Percentiles rank a stretch among this genome's conserved stretches.
These are phyloP conservation scores for Ceryle rudis DNA, from an alignment of 2,797 vertebrate genomes.

Conservation along the genomic window DNA sequence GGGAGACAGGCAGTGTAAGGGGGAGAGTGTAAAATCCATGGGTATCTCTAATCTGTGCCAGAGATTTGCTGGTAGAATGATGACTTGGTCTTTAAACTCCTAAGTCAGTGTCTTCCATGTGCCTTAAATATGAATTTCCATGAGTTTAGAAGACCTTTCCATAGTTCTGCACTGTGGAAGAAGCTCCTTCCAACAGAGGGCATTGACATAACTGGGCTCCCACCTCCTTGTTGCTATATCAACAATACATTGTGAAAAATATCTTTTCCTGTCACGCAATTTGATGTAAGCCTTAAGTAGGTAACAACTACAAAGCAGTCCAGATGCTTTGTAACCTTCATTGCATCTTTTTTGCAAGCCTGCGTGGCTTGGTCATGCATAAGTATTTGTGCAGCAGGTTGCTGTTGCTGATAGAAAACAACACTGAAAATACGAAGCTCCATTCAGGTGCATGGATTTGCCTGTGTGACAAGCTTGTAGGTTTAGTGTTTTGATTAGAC, in stretches of 20 bases:
- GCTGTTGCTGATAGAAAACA: neutral
- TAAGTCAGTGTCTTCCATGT: fast-evolving
- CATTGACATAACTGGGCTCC: fast-evolving
- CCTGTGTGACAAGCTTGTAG: neutral
- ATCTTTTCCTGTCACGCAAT: neutral
- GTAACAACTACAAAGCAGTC: neutral
- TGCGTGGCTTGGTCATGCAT: neutral
- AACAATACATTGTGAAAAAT: neutral
- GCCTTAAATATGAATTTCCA: neutral
- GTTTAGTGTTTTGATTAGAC: neutral
- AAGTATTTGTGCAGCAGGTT: neutral
- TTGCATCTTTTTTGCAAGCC: neutral
- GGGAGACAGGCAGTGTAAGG: too few relatives aligned
- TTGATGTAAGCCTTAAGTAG: neutral
- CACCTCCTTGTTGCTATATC: neutral
- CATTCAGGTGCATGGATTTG: neutral
- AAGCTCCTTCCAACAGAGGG: neutral
- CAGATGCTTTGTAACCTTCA: neutral
- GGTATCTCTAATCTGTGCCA: neutral
- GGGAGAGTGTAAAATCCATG: neutral
- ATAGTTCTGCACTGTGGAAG: neutral
- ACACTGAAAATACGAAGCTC: neutral
- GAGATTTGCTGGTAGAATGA: neutral
- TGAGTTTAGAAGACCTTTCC: neutral
- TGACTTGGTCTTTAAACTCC: neutral